Base-by-base conservation (phyloP, 2,888 invertebrate genomes). In the Myathropa florea region DNA sequence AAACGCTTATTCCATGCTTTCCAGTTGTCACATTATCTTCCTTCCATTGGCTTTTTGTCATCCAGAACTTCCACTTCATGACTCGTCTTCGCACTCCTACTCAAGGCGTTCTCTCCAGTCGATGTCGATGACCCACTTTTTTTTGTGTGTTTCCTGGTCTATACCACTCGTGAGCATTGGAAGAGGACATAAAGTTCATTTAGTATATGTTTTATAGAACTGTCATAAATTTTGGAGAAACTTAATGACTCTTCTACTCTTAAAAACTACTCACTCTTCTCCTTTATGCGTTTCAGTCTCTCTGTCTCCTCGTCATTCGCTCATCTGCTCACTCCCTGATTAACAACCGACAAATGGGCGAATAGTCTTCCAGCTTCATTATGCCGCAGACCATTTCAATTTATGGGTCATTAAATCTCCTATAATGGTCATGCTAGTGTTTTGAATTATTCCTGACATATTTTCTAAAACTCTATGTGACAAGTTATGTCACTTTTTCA, bases 341-440 rank as follows among this genome's bases (percentile, higher is more conserved):
- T 67, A 28, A 67, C 67, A 28, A 21, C 55, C 53, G 30, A 55
- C 67, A 67, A 67, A 46, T 53, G 65, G 65, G 18, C 65, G 9
- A 53, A 28, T 28, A 53, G 26, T 46, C n/a, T n/a, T 65, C 46
- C 23, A 36, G 23, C 23, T 24, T 64, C 46, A 24, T 26, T 24
- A 10, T 26, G 10, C 3, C 28, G n/a, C 28, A 68, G 33, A 33
- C 23, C 55, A 57, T 30, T 57, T 23, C n/a, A 53, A 53, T 67
- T 57, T 18, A 67, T 67, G 67, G 67, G 14, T 53, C 53, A 67
- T 67, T 55, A 67, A 67, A 67, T 46, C 46, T 23, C 21, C 28
- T 0, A 67, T 30, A 67, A 57, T 26, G 12, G 1, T 24, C 24
- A 57, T 57, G 57, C 57, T 24, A 57, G 57, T 26, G 24, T 23